Evolutionary conservation across 2,888 invertebrate species (phyloP).

Genomic region (Nemapogon koenigi): DNA sequence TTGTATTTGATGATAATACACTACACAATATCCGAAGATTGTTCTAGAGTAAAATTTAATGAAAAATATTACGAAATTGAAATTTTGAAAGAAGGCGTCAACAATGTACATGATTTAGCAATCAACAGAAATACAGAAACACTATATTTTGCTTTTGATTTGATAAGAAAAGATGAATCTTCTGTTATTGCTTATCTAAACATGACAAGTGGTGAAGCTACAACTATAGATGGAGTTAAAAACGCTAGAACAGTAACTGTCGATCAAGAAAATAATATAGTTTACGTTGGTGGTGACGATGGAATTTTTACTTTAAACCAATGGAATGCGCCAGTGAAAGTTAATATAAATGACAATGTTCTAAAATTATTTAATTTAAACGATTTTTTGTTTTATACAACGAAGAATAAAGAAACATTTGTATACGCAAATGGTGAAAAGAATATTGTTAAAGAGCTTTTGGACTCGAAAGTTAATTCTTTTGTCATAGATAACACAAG

Average conservation of each 20-base stretch:
- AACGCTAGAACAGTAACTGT: slow-evolving; percentile 44
- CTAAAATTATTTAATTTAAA: slow-evolving; percentile 35
- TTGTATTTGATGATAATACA: too few species aligned
- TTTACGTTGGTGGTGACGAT: slow-evolving; percentile 41
- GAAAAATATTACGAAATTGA: slow-evolving; percentile 36
- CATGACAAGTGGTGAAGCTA: slow-evolving; percentile 25
- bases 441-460: slow-evolving; percentile 28
- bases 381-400: slow-evolving; percentile 33
- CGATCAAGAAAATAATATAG: slow-evolving; percentile 33
- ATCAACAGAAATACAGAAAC: slow-evolving; percentile 38
- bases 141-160: slow-evolving; percentile 42
- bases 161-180: slow-evolving; percentile 25
- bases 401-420: slow-evolving; percentile 30
- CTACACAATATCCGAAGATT: too few species aligned
- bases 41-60: slow-evolving; percentile 34
- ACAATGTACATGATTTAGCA: slow-evolving; percentile 32
- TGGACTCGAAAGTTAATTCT: slow-evolving; percentile 29
- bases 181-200: slow-evolving; percentile 33
- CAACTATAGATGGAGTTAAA: slow-evolving; percentile 34
- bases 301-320: slow-evolving; percentile 39
- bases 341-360: slow-evolving; percentile 30
- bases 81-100: slow-evolving; percentile 43
- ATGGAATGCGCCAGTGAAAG: slow-evolving; percentile 30
- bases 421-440: slow-evolving; percentile 37
- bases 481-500: slow-evolving; percentile 27